Evolutionary conservation across 2,888 invertebrate species (phyloP), one percentile per base, ranked within the genome.

Genomic region (Dryadula phaetusa): DNA sequence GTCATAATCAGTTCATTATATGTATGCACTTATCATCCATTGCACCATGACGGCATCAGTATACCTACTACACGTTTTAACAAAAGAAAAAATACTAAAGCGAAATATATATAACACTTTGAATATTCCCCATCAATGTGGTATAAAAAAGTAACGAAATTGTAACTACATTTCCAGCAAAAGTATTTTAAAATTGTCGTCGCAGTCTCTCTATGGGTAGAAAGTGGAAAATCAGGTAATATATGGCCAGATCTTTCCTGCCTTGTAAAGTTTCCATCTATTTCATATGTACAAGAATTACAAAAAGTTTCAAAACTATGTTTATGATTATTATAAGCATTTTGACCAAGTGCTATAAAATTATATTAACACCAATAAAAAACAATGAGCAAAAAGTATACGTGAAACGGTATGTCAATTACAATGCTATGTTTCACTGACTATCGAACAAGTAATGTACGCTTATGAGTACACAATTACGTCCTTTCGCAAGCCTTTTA

Each of bases 391-490:
- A 66, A 69, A 66, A 69, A 67, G 5, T 20, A 25, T 20, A 61
- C 18, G 37, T 62, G 56, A 70, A 64, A 64, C 64, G 40, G 62
- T 79, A 89, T 82, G 88, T 90, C 90, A 90, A 90, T 91, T 91
- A 91, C 81, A 78, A 76, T 74, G 79, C 37, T 80, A 76, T 78
- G 81, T 90, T 89, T 90, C 52, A 32, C 86, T 83, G 83, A 84
- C 84, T 88, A 90, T 90, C 80, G 79, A 82, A 79, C 80, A 78
- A 79, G 79, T 79, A 82, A 83, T 82, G 81, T 79, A 80, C 82
- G 83, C 86, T 90, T 90, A 89, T 88, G 91, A 90, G 87, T 84
- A 88, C 86, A 90, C 89, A 90, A 91, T 90, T 90, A 90, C 88
- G 85, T 83, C 83, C 84, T 86, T 87, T 90, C 90, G 40, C 90